phyloP scores from a whole-genome alignment of 2,113 vertebrate genomes.

The Meleagris gallopavo region DNA sequence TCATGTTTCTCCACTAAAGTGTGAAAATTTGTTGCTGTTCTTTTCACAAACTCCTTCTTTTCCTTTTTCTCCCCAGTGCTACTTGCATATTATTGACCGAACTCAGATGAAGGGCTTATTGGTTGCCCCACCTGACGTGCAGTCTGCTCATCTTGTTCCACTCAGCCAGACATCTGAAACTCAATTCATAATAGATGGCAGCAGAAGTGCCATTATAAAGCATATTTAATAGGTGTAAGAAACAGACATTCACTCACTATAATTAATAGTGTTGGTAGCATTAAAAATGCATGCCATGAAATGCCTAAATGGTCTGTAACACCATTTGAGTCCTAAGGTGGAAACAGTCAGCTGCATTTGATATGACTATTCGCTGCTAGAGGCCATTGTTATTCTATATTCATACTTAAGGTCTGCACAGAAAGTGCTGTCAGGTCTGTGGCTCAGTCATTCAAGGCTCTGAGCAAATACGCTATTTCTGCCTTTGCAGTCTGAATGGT shows the following conservation, averaged over 20 bases:
- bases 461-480: neutral
- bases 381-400: neutral
- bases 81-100: neutral
- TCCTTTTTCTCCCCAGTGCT: neutral
- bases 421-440: neutral
- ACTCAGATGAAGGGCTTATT: neutral
- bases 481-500: neutral
- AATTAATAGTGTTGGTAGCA: neutral
- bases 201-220: neutral
- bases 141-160: neutral
- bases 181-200: neutral
- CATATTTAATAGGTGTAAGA: conserved; percentile 13
- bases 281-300: conserved; percentile 39
- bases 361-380: neutral
- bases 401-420: neutral
- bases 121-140: neutral
- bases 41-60: neutral
- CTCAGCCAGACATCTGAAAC: neutral
- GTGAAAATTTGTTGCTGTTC: neutral
- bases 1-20: neutral
- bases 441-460: neutral
- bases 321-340: neutral
- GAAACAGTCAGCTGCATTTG: neutral
- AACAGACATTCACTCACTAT: neutral
- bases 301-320: neutral